Evolutionary conservation across 2,113 vertebrate species (phyloP), one percentile per base, ranked within the genome.

Genomic region (Cottus gobio): DNA sequence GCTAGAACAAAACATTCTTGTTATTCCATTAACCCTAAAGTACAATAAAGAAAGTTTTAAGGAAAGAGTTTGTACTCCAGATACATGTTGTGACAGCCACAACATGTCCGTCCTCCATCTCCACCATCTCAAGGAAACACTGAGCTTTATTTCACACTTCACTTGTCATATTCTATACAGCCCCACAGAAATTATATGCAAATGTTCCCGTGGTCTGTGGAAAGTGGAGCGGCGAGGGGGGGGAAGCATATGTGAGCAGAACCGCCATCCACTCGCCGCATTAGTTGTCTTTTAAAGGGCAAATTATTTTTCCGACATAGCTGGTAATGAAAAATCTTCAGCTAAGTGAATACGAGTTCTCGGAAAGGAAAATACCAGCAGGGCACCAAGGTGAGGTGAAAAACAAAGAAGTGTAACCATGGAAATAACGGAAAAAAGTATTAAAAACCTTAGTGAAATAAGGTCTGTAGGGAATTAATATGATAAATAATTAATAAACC

Each of bases 91-190:
- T 30, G 61, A 75, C 64, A 79, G 48, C 46, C 30, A 78, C 48
- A 52, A 58, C 20, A 80, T 54, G 56, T 18, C 46, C 0, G 16
- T 52, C 13, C n/a, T 24, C 22, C 68, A 75, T 58, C 46, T 78
- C 75, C 36, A 20, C 57, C 79, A 63, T 36, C 5, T 2, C 31
- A 30, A 70, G 50, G 75, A 82, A 89, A 92, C 88, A 87, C 89
- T 84, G 74, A 85, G 65, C 85, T 86, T 90, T 85, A 93, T 93
- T 94, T 93, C 89, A 93, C 93, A 93, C 92, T 91, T 85, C 80
- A 90, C 91, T 93, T 90, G 84, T 37, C 81, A 22, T 84, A 84
- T 87, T 90, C 83, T 91, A 86, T 63, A 74, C 52, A 83, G 78
- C 71, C 54, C 67, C 60, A 71, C 64, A 80, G 80, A 80, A 90